Percentiles rank a stretch among this genome's conserved stretches.
These are phyloP conservation scores for Rugalucina vietnamica DNA, from an alignment of 2,888 invertebrate genomes.

Conservation along the genomic window DNA sequence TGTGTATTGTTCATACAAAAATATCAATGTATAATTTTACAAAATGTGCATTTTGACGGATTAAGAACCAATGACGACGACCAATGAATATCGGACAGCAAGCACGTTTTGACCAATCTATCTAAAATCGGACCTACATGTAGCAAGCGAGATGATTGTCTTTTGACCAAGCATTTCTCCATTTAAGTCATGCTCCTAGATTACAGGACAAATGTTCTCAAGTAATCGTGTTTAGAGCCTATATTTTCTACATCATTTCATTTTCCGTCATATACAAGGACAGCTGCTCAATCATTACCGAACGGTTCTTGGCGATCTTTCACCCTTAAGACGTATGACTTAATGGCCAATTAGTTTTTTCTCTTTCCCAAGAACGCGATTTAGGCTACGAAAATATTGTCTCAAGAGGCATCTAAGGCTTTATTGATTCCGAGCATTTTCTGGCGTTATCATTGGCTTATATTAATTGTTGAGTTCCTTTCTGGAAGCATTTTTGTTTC, in stretches of 20 bases:
- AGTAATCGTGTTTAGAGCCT: neutral
- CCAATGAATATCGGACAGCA: no score
- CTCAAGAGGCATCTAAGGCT: neutral
- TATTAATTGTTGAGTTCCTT: neutral
- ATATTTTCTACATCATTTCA: neutral
- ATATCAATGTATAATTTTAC: no score
- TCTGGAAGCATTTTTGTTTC: neutral
- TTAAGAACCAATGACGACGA: no score
- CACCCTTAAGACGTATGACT: neutral
- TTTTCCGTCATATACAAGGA: neutral
- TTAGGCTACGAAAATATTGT: neutral
- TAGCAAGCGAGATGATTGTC: neutral
- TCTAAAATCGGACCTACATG: no score
- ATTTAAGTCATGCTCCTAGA: neutral
- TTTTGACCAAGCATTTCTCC: neutral
- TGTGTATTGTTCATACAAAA: no score
- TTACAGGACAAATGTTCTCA: neutral
- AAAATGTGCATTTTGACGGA: no score
- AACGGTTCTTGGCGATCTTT: neutral
- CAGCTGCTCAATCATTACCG: neutral
- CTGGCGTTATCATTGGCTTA: constrained; percentile 1
- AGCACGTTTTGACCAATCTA: no score
- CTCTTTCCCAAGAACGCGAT: neutral
- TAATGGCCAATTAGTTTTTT: neutral
- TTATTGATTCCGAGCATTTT: neutral